These are phyloP conservation scores for Drosophila falleni DNA, from an alignment of 2,888 invertebrate species.

Conservation along the genomic window DNA sequence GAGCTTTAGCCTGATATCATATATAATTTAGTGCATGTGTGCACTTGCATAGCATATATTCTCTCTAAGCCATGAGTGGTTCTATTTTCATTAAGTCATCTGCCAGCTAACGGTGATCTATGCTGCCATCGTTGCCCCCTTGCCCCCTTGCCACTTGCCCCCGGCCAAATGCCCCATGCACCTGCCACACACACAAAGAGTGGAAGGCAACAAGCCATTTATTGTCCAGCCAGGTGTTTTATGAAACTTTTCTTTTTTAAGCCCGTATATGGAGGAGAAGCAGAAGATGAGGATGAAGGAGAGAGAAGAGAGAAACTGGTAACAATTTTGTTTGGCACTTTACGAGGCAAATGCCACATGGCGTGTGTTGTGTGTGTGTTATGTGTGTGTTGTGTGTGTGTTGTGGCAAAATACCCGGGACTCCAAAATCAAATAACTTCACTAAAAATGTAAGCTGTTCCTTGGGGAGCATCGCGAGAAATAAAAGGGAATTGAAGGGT, in stretches of 20 bases:
- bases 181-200: conserved; percentile 12
- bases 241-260: conserved; percentile 29
- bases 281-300: neutral
- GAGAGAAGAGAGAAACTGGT: conserved; percentile 22
- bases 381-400: no score
- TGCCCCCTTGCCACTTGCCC: neutral
- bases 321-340: conserved; percentile 56
- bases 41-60: neutral
- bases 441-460: conserved; percentile 61
- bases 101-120: conserved; percentile 57
- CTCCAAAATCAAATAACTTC: conserved; percentile 69
- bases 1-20: conserved; percentile 28
- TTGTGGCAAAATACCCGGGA: conserved; percentile 7
- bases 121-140: conserved; percentile 13
- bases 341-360: conserved; percentile 64
- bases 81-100: conserved; percentile 57
- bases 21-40: conserved; percentile 42
- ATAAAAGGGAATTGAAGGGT: no score
- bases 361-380: conserved; percentile 32
- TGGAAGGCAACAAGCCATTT: conserved; percentile 24
- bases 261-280: conserved; percentile 4
- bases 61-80: neutral
- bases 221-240: conserved; percentile 54
- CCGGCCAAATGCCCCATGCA: neutral
- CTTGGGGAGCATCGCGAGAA: conserved; percentile 9